Conservation (phyloP, 2,113 vertebrate species). For the cattle (Bos taurus) region ARS-UCD2.0 NC_037346.1:58479501-58480000, state of each 20-base stretch:
- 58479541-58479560: neutral
- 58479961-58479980: neutral
- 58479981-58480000: no score
- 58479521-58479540: neutral
- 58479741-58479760: neutral
- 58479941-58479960: neutral
- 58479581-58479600: neutral
- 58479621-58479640: neutral
- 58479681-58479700: neutral
- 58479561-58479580: neutral
- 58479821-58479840: neutral
- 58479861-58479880: neutral
- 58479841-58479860: neutral
- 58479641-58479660: neutral
- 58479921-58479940: neutral
- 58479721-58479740: neutral
- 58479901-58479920: neutral
- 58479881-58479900: accelerated
- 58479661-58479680: neutral
- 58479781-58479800: accelerated
- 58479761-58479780: neutral
- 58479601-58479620: neutral
- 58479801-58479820: accelerated
- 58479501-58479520: neutral
- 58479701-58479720: accelerated